Conservation (phyloP, 2,888 invertebrate genomes). For the Stenodema calcarata region DNA sequence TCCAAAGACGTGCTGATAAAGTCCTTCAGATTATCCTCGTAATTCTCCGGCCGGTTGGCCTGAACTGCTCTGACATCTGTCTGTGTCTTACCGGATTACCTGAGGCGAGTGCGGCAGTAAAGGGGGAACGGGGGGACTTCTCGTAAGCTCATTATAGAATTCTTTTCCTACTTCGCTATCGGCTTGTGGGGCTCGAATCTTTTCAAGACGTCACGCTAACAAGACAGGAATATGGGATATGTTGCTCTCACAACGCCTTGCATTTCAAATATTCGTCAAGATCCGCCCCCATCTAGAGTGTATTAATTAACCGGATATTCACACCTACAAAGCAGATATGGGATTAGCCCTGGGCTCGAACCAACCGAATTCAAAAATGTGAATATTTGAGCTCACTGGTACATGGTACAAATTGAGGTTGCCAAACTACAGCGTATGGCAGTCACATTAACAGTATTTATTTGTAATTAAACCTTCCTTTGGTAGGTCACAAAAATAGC, state of each 20-base stretch:
- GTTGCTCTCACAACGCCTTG: not conserved
- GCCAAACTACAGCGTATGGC: too few species aligned
- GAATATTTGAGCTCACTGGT: too few species aligned
- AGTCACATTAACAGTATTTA: too few species aligned
- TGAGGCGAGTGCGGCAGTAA: not conserved
- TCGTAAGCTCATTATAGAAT: constrained; percentile 45
- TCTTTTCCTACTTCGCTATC: constrained; percentile 25
- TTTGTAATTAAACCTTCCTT: too few species aligned
- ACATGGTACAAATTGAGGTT: too few species aligned
- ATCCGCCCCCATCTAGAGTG: not conserved
- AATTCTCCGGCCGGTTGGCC: constrained; percentile 26
- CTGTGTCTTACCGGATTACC: constrained; percentile 45
- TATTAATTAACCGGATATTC: constrained; percentile 29
- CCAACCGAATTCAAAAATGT: too few species aligned
- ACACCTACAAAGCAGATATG: not conserved
- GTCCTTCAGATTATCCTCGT: constrained; percentile 35
- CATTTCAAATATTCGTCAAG: not conserved
- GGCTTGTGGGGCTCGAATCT: not conserved
- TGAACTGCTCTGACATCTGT: constrained; percentile 43
- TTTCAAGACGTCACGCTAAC: constrained; percentile 32
- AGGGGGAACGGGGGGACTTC: not conserved
- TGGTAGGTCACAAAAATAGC: too few species aligned
- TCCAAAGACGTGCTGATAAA: constrained; percentile 28
- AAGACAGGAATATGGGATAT: constrained; percentile 13
- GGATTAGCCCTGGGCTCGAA: not conserved